A percentile compares a stretch with the other conserved stretches of the same genome.
phyloP scores from a whole-genome alignment of 1,140 invertebrate species.

The Eumaeus atala region DNA sequence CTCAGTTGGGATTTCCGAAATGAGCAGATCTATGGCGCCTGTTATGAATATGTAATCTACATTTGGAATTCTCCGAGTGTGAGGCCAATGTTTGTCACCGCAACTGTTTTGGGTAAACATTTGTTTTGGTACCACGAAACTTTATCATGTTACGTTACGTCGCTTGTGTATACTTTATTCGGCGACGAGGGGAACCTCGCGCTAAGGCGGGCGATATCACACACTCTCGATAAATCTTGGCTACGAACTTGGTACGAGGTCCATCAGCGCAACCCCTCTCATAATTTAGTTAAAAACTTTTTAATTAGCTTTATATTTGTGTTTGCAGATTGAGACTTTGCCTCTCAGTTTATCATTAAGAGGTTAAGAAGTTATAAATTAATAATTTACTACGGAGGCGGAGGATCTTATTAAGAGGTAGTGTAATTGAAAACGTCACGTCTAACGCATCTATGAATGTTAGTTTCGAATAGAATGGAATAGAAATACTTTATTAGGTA shows the following conservation, averaged over 20 bases:
- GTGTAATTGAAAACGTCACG: too few species aligned
- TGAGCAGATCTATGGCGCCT: conserved; percentile 57
- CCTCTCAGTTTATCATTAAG: conserved; percentile 62
- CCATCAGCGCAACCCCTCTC: conserved; percentile 63
- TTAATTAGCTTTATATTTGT: conserved; percentile 75
- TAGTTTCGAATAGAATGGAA: too few species aligned
- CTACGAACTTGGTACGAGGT: conserved; percentile 64
- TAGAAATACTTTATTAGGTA: too few species aligned
- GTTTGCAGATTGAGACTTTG: conserved; percentile 71
- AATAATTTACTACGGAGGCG: conserved; percentile 31
- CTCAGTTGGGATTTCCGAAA: conserved; percentile 59
- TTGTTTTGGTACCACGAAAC: conserved; percentile 61
- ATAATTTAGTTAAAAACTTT: conserved; percentile 74
- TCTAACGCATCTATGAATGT: too few species aligned
- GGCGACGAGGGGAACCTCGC: conserved; percentile 34
- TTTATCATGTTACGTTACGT: conserved; percentile 31
- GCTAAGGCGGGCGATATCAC: conserved; percentile 38
- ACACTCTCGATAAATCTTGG: conserved; percentile 62
- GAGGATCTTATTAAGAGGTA: not conserved
- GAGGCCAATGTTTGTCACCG: conserved; percentile 66
- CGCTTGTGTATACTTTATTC: conserved; percentile 17
- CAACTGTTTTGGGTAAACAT: conserved; percentile 62
- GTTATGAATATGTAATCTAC: conserved; percentile 75
- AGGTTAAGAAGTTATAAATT: conserved; percentile 59
- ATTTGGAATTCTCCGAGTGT: conserved; percentile 73